Conservation (phyloP, 64 coral and sea anemone species). For the Stichodactyla mertensii region DNA sequence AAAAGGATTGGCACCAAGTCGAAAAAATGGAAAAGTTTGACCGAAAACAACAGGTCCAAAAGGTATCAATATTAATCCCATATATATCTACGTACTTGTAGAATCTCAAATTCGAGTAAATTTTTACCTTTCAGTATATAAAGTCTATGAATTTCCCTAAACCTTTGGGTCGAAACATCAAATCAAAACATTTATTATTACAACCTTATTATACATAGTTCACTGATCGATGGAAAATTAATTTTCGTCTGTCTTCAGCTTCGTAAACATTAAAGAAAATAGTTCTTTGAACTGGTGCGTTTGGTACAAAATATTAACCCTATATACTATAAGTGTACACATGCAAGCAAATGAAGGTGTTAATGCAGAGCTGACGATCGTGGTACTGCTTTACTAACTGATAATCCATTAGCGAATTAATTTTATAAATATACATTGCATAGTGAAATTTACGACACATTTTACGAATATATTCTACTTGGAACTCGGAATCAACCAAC, state of each 20-base stretch:
- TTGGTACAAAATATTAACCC: background rate
- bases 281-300: background rate
- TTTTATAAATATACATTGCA: background rate
- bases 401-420: background rate
- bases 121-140: too few species aligned
- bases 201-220: too few species aligned
- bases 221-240: background rate
- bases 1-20: too few species aligned
- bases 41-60: too few species aligned
- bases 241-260: background rate
- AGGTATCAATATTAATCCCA: too few species aligned
- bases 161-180: too few species aligned
- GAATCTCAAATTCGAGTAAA: too few species aligned
- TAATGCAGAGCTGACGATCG: background rate
- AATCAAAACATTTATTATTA: too few species aligned
- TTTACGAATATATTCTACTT: background rate
- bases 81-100: too few species aligned
- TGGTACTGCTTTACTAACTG: background rate
- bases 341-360: background rate
- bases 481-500: background rate
- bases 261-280: background rate
- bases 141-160: too few species aligned
- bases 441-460: background rate
- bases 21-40: too few species aligned
- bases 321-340: background rate